Percentiles rank a stretch among this genome's conserved stretches.
phyloP scores from a whole-genome alignment of 2,113 vertebrate genomes.

The Bos javanicus region DNA sequence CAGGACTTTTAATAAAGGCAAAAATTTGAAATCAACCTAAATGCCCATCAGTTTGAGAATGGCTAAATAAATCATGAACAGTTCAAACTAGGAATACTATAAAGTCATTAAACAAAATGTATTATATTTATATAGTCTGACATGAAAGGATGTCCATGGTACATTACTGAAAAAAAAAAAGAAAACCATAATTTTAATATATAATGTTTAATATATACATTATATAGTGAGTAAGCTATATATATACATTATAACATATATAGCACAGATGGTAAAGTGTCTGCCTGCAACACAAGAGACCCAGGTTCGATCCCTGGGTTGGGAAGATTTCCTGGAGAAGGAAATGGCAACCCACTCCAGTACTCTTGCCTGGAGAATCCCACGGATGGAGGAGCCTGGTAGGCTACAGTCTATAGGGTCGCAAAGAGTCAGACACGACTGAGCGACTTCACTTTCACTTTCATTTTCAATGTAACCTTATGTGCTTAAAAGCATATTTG shows the following conservation, averaged over 20 bases:
- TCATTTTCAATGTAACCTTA: not conserved
- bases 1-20: not conserved
- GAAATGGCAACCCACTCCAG: no score
- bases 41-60: not conserved
- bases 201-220: not conserved
- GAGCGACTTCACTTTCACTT: no score
- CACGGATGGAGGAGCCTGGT: fast-evolving
- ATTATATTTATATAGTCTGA: not conserved
- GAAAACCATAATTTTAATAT: not conserved
- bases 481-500: not conserved
- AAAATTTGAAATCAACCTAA: not conserved
- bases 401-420: no score
- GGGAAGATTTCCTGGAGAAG: no score
- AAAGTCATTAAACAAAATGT: not conserved
- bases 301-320: fast-evolving
- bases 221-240: not conserved
- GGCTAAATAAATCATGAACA: not conserved
- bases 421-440: fast-evolving
- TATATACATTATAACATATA: not conserved
- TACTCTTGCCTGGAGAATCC: no score
- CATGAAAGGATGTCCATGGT: not conserved
- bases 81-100: not conserved
- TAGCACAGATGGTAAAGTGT: no score
- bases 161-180: not conserved
- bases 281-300: no score